Evolutionary conservation across 2,888 invertebrate species (phyloP).

Genomic region (Blera fallax): DNA sequence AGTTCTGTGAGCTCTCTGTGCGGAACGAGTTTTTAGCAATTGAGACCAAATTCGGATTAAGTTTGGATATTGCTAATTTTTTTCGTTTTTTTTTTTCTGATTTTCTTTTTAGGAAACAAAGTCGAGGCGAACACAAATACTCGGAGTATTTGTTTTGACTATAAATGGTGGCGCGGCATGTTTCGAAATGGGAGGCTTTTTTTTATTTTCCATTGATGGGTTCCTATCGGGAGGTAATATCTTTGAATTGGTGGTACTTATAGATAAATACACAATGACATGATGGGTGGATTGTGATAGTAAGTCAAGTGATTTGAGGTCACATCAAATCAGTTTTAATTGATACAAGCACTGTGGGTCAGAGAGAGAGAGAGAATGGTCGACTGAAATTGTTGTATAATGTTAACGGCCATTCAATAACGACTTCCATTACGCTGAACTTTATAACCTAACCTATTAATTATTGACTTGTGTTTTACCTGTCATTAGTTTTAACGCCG

Average conservation of each 20-base stretch:
- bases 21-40: conserved; percentile 45
- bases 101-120: conserved; percentile 25
- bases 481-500: not conserved
- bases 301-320: conserved; percentile 1
- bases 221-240: conserved; percentile 16
- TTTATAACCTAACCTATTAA: not conserved
- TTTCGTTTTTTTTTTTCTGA: not conserved
- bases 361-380: not conserved
- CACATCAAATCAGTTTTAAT: not conserved
- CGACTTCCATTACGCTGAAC: not conserved
- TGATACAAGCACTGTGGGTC: not conserved
- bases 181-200: conserved; percentile 23
- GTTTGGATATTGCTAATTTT: conserved; percentile 1
- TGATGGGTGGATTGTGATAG: not conserved
- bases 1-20: not conserved
- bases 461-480: not conserved
- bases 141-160: conserved; percentile 45
- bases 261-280: conserved; percentile 20
- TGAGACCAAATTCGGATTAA: conserved; percentile 49
- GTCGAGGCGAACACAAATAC: conserved; percentile 41
- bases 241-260: not conserved
- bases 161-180: conserved; percentile 33
- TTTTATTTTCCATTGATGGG: not conserved
- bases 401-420: not conserved
- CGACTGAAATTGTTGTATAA: not conserved